Conservation (phyloP, 2,888 invertebrate species). For the Amblyjoppa proteus region DNA sequence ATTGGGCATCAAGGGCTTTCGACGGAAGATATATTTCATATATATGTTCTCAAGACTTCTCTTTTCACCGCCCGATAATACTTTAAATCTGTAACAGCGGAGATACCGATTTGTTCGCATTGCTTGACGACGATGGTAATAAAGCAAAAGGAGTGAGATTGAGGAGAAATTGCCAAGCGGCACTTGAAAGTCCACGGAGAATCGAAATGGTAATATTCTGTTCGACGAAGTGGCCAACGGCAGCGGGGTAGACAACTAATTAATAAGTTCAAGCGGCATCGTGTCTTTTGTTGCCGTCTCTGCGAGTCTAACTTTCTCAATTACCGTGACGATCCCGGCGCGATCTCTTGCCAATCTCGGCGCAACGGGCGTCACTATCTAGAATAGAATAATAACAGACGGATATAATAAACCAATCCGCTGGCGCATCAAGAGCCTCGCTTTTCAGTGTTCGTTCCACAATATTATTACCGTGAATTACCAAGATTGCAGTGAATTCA, state of each 20-base stretch:
- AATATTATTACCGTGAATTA: neutral
- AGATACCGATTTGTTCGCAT: constrained; percentile 16
- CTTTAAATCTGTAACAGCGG: constrained; percentile 39
- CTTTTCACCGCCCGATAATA: constrained; percentile 22
- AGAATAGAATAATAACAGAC: neutral
- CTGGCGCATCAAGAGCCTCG: neutral
- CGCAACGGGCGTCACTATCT: neutral
- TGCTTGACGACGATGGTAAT: constrained; percentile 10
- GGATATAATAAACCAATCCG: neutral
- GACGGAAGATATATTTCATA: constrained; percentile 28
- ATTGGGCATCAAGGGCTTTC: constrained; percentile 6
- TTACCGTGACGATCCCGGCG: neutral
- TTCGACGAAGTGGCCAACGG: neutral
- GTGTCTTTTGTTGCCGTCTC: neutral
- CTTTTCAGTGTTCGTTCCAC: neutral
- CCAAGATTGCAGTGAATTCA: neutral
- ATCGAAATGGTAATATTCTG: constrained; percentile 36
- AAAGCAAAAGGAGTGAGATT: neutral
- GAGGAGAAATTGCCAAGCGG: neutral
- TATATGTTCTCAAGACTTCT: neutral
- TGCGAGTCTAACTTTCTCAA: constrained; percentile 27
- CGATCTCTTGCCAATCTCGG: neutral
- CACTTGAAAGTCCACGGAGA: constrained; percentile 12
- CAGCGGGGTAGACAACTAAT: constrained; percentile 32
- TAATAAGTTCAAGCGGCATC: constrained; percentile 32